Conservation (phyloP, 2,888 invertebrate species). For the Chydorus sphaericus region DNA sequence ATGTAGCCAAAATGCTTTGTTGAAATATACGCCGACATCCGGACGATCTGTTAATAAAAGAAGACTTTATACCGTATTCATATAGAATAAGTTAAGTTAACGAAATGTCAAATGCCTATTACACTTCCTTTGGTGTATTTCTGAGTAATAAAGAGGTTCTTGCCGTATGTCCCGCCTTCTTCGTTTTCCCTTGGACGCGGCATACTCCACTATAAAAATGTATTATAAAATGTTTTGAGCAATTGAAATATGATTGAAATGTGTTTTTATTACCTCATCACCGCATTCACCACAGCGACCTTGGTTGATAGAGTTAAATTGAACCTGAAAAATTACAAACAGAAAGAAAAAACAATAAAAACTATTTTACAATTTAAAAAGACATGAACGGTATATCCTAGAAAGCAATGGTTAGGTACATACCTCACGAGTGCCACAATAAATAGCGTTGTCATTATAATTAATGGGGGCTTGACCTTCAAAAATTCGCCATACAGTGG, state of each 20-base stretch:
- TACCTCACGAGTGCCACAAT: constrained; percentile 36
- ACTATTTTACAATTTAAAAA: neutral
- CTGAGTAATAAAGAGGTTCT: constrained; percentile 18
- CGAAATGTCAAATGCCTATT: no score
- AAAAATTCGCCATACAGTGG: constrained; percentile 39
- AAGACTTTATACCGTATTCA: no score
- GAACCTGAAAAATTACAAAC: constrained; percentile 5
- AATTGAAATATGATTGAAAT: no score
- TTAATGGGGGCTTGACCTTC: constrained; percentile 33
- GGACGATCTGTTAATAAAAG: constrained; percentile 8
- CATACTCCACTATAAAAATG: constrained; percentile 24
- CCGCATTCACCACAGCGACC: constrained; percentile 31
- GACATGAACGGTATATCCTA: neutral
- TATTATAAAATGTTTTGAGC: no score
- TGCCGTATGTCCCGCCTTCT: constrained; percentile 34
- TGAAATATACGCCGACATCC: constrained; percentile 26
- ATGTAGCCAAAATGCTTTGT: constrained; percentile 28
- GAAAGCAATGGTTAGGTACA: constrained; percentile 9
- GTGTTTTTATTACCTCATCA: constrained; percentile 22
- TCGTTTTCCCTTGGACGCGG: constrained; percentile 30
- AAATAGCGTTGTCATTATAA: constrained; percentile 38
- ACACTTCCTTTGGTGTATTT: constrained; percentile 18
- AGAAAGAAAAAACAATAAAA: neutral
- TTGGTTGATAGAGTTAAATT: constrained; percentile 15
- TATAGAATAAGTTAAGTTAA: neutral